phyloP scores from a whole-genome alignment of 2,888 invertebrate species.

The Parochlus steinenii region DNA sequence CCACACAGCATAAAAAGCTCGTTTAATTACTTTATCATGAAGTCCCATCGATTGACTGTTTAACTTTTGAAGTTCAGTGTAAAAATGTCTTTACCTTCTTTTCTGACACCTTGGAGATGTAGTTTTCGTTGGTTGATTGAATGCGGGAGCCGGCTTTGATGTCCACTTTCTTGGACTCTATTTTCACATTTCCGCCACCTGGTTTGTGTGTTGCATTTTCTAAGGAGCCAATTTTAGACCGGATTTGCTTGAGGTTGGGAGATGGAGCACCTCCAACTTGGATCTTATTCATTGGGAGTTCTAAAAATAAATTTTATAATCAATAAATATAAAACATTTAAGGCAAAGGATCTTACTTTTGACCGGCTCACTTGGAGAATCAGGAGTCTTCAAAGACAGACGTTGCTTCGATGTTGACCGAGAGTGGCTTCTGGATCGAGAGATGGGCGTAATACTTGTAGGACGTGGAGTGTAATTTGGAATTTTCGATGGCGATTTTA shows the following conservation, averaged over 20 bases:
- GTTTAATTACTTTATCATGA: not conserved
- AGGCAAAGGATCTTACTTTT: slow-evolving; percentile 43
- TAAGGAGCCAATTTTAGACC: slow-evolving; percentile 82
- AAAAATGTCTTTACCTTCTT: slow-evolving; percentile 51
- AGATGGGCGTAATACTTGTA: slow-evolving; percentile 30
- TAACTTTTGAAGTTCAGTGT: not conserved
- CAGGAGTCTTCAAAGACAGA: slow-evolving; percentile 48
- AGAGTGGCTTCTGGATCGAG: slow-evolving; percentile 29
- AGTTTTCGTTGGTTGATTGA: slow-evolving; percentile 80
- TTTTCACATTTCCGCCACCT: slow-evolving; percentile 75
- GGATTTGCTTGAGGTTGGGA: slow-evolving; percentile 80
- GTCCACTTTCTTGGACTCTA: slow-evolving; percentile 73
- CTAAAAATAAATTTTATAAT: slow-evolving; percentile 26
- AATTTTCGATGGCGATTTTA: slow-evolving; percentile 45
- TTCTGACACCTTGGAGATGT: slow-evolving; percentile 73
- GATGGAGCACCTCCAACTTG: slow-evolving; percentile 86
- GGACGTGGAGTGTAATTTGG: slow-evolving; percentile 29
- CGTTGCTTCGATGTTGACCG: slow-evolving; percentile 29
- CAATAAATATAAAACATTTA: not conserved
- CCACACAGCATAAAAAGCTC: not conserved
- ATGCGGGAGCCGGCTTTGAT: slow-evolving; percentile 73
- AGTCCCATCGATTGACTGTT: not conserved
- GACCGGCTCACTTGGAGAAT: slow-evolving; percentile 41
- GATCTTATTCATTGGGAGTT: slow-evolving; percentile 83
- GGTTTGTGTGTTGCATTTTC: slow-evolving; percentile 82